A percentile compares a stretch with the other conserved stretches of the same genome.
Conservation (phyloP, 2,888 invertebrate genomes). For the Boloria selene region DNA sequence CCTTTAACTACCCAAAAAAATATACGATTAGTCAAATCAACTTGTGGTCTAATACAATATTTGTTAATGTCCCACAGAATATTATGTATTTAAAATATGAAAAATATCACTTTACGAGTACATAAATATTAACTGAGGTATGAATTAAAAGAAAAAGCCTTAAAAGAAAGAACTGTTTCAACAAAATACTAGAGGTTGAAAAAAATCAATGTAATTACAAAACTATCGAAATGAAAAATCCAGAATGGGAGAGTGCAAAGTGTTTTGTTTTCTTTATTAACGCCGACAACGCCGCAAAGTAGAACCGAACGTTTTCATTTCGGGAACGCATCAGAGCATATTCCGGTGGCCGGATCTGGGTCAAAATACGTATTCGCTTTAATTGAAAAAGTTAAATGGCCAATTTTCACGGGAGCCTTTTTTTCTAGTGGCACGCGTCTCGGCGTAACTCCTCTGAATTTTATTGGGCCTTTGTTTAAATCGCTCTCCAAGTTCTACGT, state of each 20-base stretch:
- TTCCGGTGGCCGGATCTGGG: constrained; percentile 47
- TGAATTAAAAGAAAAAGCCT: no score
- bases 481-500: constrained; percentile 39
- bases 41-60: neutral
- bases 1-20: no score
- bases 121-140: no score
- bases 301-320: constrained; percentile 64
- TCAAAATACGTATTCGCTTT: constrained; percentile 44
- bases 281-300: constrained; percentile 50
- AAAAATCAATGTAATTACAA: constrained; percentile 31
- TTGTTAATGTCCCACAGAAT: no score
- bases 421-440: constrained; percentile 41
- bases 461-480: constrained; percentile 42
- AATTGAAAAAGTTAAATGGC: constrained; percentile 67
- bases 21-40: no score
- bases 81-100: no score
- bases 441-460: constrained; percentile 40
- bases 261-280: constrained; percentile 47
- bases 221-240: constrained; percentile 35
- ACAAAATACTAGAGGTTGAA: constrained; percentile 12
- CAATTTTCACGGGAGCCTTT: constrained; percentile 64
- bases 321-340: constrained; percentile 55
- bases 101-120: no score
- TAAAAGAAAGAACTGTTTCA: constrained; percentile 1
- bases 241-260: constrained; percentile 18